These are phyloP conservation scores for Rhyzopertha dominica DNA, from an alignment of 1,140 invertebrate genomes.

Conservation along the genomic window DNA sequence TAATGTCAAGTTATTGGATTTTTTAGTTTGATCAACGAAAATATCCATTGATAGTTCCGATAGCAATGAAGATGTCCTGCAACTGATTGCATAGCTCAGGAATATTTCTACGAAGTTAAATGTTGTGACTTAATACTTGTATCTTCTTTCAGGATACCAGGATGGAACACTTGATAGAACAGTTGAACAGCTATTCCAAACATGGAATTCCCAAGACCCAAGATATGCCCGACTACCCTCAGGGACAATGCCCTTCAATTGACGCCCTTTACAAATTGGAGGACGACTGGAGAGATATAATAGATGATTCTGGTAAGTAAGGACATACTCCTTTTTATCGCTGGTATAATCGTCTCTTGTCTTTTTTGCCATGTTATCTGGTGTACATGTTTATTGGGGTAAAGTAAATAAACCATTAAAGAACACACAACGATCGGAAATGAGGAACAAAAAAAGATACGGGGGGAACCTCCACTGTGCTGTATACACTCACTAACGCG, in stretches of 20 bases:
- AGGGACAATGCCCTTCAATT: slow-evolving; percentile 43
- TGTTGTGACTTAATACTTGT: not conserved
- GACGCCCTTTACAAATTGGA: slow-evolving; percentile 60
- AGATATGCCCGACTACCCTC: slow-evolving; percentile 39
- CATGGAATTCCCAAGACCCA: slow-evolving; percentile 57
- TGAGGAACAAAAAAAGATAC: too few species aligned
- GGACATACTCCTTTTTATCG: too few species aligned
- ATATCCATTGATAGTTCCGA: too few species aligned
- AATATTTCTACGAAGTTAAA: not conserved
- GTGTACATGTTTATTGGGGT: too few species aligned
- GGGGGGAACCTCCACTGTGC: too few species aligned
- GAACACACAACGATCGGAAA: too few species aligned
- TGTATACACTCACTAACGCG: too few species aligned
- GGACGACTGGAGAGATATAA: slow-evolving; percentile 54
- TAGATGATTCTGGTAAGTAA: slow-evolving; percentile 41
- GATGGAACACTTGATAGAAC: slow-evolving; percentile 59
- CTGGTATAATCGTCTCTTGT: too few species aligned
- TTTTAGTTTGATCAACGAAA: not conserved
- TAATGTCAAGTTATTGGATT: not conserved
- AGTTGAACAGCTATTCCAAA: slow-evolving; percentile 63
- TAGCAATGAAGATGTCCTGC: too few species aligned
- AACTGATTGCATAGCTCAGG: too few species aligned
- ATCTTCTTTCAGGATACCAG: slow-evolving; percentile 50
- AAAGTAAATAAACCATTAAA: too few species aligned
- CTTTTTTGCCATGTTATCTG: too few species aligned